Percentiles rank a stretch among this genome's conserved stretches.
Conservation (phyloP, 2,888 invertebrate genomes). For the Dioctria linearis region DNA sequence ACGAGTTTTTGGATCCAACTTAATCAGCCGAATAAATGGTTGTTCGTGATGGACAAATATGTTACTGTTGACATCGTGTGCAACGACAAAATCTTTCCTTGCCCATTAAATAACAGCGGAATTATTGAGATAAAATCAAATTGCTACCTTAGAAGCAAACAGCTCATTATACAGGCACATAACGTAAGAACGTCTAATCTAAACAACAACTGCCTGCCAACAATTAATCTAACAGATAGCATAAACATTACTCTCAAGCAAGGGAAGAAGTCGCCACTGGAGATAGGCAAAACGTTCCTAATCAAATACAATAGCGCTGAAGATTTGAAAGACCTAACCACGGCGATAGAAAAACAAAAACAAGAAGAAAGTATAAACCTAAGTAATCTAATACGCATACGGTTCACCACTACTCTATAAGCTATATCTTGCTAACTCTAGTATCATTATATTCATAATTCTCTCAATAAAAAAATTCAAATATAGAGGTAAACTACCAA, state of each 20-base stretch:
- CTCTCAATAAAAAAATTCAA: too few relatives aligned
- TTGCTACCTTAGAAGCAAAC: not conserved
- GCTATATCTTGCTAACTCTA: too few relatives aligned
- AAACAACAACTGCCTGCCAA: not conserved
- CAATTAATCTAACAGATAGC: not conserved
- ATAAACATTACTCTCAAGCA: too few relatives aligned
- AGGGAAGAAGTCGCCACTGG: too few relatives aligned
- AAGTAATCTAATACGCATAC: not conserved
- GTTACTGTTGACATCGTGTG: not conserved
- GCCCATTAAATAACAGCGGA: not conserved
- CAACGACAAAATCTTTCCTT: not conserved
- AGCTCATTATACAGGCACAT: not conserved
- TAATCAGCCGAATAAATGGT: not conserved
- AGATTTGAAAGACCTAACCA: not conserved
- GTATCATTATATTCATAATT: too few relatives aligned
- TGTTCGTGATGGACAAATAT: not conserved
- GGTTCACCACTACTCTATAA: too few relatives aligned
- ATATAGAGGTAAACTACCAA: too few relatives aligned
- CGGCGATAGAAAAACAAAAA: not conserved
- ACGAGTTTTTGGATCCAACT: constrained; percentile 3
- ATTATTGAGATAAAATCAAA: not conserved
- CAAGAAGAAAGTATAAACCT: not conserved
- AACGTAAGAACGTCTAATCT: not conserved
- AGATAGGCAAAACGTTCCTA: not conserved
- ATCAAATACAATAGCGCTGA: not conserved